Evolutionary conservation across 2,888 invertebrate species (phyloP), one percentile per base, ranked within the genome.

Genomic region (Frankliniella fusca): DNA sequence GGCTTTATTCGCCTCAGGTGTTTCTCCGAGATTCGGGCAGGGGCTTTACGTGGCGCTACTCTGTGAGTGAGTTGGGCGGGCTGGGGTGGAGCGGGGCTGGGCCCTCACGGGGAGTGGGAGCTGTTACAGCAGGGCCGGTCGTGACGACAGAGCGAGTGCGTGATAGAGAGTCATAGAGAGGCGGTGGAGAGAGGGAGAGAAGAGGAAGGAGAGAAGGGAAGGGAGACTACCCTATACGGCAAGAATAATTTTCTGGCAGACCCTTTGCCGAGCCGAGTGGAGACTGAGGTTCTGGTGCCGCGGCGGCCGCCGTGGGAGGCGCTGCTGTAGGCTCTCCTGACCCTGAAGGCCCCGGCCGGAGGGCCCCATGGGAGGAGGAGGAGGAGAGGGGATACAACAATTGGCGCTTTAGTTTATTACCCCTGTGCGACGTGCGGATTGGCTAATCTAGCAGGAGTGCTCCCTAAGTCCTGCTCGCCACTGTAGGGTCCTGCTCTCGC

Each of bases 351-450:
- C 54, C 15, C 5, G 5, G 5, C 54, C 20, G 54, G 54, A 12
- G 15, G 54, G 12, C 54, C 20, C 54, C 18, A 7, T 23, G 23
- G 70, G 23, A 23, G 11, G 70, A 23, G 70, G 23, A 9, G 8
- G 70, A 23, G 70, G 70, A 76, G 70, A 76, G 70, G 27, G 18
- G 70, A 76, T 9, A 76, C 70, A 76, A 76, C 70, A 76, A 76
- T 76, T 76, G 70, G 70, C 70, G 70, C 70, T 76, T 76, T 76
- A 76, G 70, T 76, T 76, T 76, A 76, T 76, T 76, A 76, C 70
- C 27, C 70, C 70, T 27, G 70, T 10, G 70, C 70, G 70, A 76
- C 70, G 70, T 76, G 70, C 70, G 70, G 70, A 76, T 76, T 76
- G 70, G 70, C 70, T 76, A 76, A 76, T 76, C 70, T 23, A 76